Conservation (phyloP, 35 echinoderm and acorn worm genomes). For the Lytechinus variegatus region DNA sequence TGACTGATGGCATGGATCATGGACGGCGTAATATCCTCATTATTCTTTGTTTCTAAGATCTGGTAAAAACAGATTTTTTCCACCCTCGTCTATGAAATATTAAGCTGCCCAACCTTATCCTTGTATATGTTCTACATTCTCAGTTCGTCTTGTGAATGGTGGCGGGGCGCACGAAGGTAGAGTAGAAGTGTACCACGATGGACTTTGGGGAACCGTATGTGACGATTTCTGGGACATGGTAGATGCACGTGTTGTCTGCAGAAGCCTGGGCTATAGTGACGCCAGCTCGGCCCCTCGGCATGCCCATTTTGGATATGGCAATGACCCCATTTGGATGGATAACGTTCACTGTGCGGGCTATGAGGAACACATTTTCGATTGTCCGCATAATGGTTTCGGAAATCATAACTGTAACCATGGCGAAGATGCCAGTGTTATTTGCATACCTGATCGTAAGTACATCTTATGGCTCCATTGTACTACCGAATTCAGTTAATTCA, state of each 20-base stretch:
- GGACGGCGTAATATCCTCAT: no score
- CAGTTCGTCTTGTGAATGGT: conserved; percentile 20
- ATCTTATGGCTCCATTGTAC: neutral
- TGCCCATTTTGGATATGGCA: conserved; percentile 39
- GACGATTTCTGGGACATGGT: neutral
- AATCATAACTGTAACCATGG: conserved; percentile 54
- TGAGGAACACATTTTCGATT: conserved; percentile 34
- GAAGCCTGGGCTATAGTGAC: conserved; percentile 28
- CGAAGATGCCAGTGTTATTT: conserved; percentile 59
- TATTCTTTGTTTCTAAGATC: no score
- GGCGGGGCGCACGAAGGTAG: neutral
- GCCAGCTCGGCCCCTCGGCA: neutral
- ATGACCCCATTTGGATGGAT: conserved; percentile 48
- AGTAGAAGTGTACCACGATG: conserved; percentile 23
- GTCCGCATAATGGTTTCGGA: conserved; percentile 56
- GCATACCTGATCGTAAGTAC: conserved; percentile 8
- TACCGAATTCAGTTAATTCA: no score
- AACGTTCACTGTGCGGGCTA: conserved; percentile 46
- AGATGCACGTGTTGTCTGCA: conserved; percentile 41
- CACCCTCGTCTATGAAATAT: no score
- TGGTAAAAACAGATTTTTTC: no score
- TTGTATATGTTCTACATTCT: no score
- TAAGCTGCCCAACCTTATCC: no score
- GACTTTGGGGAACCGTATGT: conserved; percentile 54
- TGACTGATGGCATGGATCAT: no score